Evolutionary conservation across 2,113 vertebrate genomes (phyloP).

Genomic region (Syngnathus scovelli): DNA sequence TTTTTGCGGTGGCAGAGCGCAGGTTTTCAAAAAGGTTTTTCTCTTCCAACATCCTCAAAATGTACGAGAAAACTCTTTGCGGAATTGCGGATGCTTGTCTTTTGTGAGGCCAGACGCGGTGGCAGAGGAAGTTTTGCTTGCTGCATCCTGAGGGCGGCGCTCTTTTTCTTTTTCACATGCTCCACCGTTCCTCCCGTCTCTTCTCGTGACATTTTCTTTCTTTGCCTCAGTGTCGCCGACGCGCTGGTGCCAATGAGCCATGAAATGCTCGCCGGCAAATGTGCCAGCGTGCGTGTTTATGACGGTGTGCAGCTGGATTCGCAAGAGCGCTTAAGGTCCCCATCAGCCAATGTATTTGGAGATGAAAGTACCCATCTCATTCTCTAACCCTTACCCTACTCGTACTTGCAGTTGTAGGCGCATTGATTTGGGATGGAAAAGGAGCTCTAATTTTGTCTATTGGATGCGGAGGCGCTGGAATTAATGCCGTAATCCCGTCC

Average conservation of each 20-base stretch:
- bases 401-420: no score
- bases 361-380: no score
- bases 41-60: no score
- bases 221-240: conserved; percentile 36
- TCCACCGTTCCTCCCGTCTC: conserved; percentile 40
- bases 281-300: conserved; percentile 2
- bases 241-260: conserved; percentile 54
- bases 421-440: background rate
- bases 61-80: no score
- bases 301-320: background rate
- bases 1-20: background rate
- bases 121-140: no score
- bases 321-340: background rate
- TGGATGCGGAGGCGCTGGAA: background rate
- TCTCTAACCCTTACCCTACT: no score
- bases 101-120: no score
- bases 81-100: no score
- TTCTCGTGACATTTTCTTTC: conserved; percentile 59
- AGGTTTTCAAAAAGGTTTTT: background rate
- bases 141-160: background rate
- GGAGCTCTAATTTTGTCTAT: background rate
- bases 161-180: conserved; percentile 33
- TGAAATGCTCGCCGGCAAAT: conserved; percentile 51
- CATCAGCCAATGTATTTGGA: background rate
- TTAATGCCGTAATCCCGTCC: background rate